Percentiles rank a stretch among this genome's conserved stretches.
These are phyloP conservation scores for Panorpa germanica DNA, from an alignment of 2,888 invertebrate genomes.

Conservation along the genomic window DNA sequence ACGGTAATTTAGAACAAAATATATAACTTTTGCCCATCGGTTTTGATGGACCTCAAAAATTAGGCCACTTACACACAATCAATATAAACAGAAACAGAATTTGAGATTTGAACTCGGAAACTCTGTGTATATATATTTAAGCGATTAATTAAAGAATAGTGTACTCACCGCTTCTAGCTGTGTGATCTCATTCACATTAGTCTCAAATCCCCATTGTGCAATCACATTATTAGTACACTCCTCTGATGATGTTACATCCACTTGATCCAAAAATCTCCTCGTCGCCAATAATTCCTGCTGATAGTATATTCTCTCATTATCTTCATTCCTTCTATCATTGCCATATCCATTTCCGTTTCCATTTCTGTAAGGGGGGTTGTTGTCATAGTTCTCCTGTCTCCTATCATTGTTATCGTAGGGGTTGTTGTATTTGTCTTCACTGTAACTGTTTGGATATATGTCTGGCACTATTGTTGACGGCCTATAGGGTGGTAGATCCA, in stretches of 20 bases:
- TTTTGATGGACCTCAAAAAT: background rate
- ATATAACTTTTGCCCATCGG: background rate
- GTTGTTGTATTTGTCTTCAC: constrained; percentile 10
- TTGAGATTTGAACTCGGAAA: background rate
- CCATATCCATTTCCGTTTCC: no score
- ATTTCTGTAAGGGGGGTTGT: constrained; percentile 11
- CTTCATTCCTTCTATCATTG: no score
- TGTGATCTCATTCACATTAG: constrained; percentile 65
- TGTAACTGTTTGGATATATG: constrained; percentile 20
- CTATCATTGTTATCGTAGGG: no score
- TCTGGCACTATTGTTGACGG: constrained; percentile 16
- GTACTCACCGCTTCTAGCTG: constrained; percentile 67
- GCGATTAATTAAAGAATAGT: constrained; percentile 6
- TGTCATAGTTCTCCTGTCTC: no score
- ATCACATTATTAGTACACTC: constrained; percentile 74
- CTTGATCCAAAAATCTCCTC: constrained; percentile 40
- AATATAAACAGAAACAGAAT: background rate
- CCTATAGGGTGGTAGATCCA: constrained; percentile 34
- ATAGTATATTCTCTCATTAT: constrained; percentile 27
- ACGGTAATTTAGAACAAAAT: constrained; percentile 1
- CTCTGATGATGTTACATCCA: constrained; percentile 58
- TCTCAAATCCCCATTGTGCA: constrained; percentile 79
- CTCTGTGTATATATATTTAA: constrained; percentile 3
- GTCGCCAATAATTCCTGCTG: constrained; percentile 28
- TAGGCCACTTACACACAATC: background rate